These are phyloP conservation scores for Micromys minutus DNA, from an alignment of 2,113 vertebrate genomes.

Conservation along the genomic window DNA sequence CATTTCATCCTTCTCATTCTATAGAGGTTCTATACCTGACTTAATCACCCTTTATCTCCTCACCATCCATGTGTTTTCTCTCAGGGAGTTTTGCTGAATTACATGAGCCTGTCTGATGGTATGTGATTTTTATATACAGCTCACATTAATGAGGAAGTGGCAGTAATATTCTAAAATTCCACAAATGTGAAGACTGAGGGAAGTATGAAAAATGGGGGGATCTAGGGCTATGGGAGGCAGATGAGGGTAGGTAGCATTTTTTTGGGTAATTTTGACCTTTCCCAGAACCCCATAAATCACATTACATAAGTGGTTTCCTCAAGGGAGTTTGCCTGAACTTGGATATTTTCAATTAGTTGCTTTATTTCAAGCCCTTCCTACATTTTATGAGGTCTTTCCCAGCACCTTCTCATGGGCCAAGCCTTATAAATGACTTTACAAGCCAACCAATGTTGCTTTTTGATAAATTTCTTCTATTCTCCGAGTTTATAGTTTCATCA, in stretches of 20 bases:
- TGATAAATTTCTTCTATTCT: constrained; percentile 42
- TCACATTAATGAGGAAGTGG: constrained; percentile 9
- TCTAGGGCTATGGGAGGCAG: background rate
- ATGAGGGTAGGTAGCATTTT: constrained; percentile 37
- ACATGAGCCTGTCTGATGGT: background rate
- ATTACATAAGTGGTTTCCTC: constrained; percentile 58
- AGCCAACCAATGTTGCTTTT: background rate
- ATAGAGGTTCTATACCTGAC: background rate
- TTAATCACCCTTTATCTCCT: background rate
- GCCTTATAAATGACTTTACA: constrained; percentile 54
- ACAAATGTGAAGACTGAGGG: background rate
- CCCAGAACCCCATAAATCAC: constrained; percentile 63
- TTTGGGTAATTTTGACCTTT: constrained; percentile 45
- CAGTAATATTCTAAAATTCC: background rate
- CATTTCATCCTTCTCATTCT: background rate
- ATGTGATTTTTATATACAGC: background rate
- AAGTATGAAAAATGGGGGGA: background rate
- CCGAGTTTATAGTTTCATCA: constrained; percentile 17
- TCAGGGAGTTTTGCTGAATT: background rate
- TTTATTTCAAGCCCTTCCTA: constrained; percentile 24
- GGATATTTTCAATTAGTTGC: constrained; percentile 62
- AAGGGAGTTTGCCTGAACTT: constrained; percentile 51
- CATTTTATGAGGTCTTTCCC: constrained; percentile 63
- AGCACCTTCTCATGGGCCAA: constrained; percentile 1
- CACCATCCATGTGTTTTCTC: background rate